Percentiles rank a stretch among this genome's conserved stretches.
phyloP scores from a whole-genome alignment of 2,797 vertebrate species.

The Brotula barbata region DNA sequence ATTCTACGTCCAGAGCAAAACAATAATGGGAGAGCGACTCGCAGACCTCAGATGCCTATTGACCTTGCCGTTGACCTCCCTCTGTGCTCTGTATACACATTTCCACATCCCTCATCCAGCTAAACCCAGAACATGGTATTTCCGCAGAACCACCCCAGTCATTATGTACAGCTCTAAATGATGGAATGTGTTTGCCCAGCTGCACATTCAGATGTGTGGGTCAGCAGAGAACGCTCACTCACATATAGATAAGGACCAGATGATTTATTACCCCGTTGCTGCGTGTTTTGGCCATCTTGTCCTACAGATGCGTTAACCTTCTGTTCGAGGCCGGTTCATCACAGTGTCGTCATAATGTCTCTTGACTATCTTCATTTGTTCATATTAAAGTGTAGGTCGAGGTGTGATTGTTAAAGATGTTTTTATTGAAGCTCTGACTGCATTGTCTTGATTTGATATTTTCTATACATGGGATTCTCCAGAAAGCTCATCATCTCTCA shows the following conservation, averaged over 20 bases:
- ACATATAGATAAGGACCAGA: not conserved
- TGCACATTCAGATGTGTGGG: slow-evolving; percentile 19
- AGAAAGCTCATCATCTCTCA: no score
- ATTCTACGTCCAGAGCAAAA: slow-evolving; percentile 12
- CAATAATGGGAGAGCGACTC: slow-evolving; percentile 14
- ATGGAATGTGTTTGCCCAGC: slow-evolving; percentile 45
- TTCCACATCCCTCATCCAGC: not conserved
- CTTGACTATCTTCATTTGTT: slow-evolving; percentile 13
- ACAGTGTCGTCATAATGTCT: not conserved
- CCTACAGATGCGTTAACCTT: not conserved
- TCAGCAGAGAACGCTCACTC: slow-evolving; percentile 22
- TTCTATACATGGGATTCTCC: no score
- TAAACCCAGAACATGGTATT: slow-evolving; percentile 4
- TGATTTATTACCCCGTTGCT: slow-evolving; percentile 3
- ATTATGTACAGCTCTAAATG: slow-evolving; percentile 23
- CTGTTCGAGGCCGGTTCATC: slow-evolving; percentile 8
- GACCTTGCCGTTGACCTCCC: slow-evolving; percentile 10
- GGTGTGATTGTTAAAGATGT: not conserved
- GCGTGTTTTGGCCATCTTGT: no score
- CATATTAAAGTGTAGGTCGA: not conserved
- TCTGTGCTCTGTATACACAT: not conserved
- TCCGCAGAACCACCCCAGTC: slow-evolving; percentile 15
- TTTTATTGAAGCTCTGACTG: no score
- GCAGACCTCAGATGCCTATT: slow-evolving; percentile 9
- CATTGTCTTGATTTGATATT: no score